Conservation (phyloP, 2,797 vertebrate genomes). For the Kryptopterus vitreolus region DNA sequence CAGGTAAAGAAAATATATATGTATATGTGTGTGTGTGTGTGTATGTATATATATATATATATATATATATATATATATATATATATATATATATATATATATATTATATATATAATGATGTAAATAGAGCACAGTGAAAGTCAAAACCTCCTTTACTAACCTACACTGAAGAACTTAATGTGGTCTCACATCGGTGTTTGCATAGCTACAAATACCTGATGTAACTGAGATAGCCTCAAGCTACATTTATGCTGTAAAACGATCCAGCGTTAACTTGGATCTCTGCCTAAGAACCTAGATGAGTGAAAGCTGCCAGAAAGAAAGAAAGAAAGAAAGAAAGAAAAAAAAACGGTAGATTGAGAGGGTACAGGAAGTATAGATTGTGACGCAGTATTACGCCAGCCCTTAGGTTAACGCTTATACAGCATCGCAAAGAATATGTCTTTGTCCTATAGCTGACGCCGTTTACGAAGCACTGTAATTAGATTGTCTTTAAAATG, state of each 20-base stretch:
- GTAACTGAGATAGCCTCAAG: constrained; percentile 45
- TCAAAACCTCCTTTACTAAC: constrained; percentile 1
- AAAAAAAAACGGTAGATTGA: constrained; percentile 31
- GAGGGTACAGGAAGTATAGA: not conserved
- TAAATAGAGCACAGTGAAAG: constrained; percentile 25
- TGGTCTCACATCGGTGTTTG: constrained; percentile 14
- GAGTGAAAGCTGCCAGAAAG: constrained; percentile 49
- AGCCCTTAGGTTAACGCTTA: constrained; percentile 1
- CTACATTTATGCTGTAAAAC: constrained; percentile 48
- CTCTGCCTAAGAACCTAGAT: constrained; percentile 26
- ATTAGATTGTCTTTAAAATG: too few relatives aligned
- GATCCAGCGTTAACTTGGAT: constrained; percentile 52
- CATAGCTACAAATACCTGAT: constrained; percentile 29
- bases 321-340: too few relatives aligned
- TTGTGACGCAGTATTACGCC: constrained; percentile 22
- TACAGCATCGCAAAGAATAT: not conserved
- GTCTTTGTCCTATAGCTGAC: not conserved
- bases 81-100: too few relatives aligned
- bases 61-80: too few relatives aligned
- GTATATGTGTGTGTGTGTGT: too few relatives aligned
- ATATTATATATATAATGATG: too few relatives aligned
- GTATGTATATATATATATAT: too few relatives aligned
- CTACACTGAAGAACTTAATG: constrained; percentile 2
- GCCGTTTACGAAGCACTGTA: too few relatives aligned
- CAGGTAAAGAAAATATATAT: constrained; percentile 19